Base-by-base conservation (phyloP, 2,797 vertebrate species). In the Synaphobranchus kaupii region DNA sequence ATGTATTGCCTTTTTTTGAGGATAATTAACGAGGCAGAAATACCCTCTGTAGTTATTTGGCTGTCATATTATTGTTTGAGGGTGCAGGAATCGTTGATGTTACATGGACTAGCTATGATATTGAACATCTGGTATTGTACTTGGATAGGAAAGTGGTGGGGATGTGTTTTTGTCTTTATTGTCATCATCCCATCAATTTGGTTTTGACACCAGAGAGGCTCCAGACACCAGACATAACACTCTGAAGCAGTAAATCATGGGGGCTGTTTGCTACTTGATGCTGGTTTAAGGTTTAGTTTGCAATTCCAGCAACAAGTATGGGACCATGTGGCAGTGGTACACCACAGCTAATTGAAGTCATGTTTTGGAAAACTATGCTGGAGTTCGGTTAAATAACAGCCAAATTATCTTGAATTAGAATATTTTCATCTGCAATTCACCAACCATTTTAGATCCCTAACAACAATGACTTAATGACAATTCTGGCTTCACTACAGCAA, bases 131-230 rank as follows among this genome's bases (percentile, higher is more conserved):
- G 78, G 78, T 81, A 50, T 50, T 81, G 47, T 4, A 50, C 22
- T 81, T 81, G 2, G 44, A 22, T 48, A 48, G 78, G 78, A n/a
- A 81, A 50, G 44, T 12, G 47, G 44, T 50, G 10, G 20, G 78
- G 78, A 50, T 81, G 22, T 81, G 44, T 81, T n/a, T 81, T 81
- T 81, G 44, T 50, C 44, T 50, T 81, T 50, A 47, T 44, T 76
- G 73, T 76, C 73, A 76, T 50, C 78, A 50, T 81, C 78, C n/a
- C 78, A 81, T 81, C 44, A 81, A 81, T 81, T 78, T n/a, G 50
- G 22, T n/a, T 50, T 13, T 81, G 44, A 48, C 78, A 81, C 78
- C 22, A 81, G 20, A 47, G 76, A 50, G 44, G 22, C 78, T 81
- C 78, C 78, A 48, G 78, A 81, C 78, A 50, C 47, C 44, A 50